These are phyloP conservation scores for Eilema caniola DNA, from an alignment of 2,888 invertebrate genomes.

Conservation along the genomic window DNA sequence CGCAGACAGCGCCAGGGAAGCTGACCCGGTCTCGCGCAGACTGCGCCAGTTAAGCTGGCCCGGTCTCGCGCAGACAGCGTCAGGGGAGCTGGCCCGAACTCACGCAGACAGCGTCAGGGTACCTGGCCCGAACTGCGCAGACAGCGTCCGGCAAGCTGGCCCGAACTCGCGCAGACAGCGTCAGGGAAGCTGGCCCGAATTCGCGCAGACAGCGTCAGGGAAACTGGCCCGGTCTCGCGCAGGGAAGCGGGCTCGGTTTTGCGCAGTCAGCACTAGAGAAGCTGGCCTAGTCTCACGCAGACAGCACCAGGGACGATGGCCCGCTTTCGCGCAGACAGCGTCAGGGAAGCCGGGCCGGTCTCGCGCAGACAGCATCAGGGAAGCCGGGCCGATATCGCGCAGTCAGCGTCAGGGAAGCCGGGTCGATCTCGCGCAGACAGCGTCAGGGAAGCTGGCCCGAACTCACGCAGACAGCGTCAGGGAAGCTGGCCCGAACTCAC, in stretches of 20 bases:
- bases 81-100: not conserved
- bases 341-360: not conserved
- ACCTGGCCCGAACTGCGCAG: no score
- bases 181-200: not conserved
- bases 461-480: no score
- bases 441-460: no score
- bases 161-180: no score
- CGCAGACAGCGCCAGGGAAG: no score
- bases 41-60: no score
- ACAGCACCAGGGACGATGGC: not conserved
- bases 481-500: no score
- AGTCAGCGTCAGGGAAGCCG: no score
- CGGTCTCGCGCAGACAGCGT: not conserved
- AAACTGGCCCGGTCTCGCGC: not conserved
- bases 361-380: not conserved
- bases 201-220: constrained; percentile 6
- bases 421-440: no score
- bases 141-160: no score
- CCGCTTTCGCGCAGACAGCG: no score
- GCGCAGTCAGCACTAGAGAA: not conserved
- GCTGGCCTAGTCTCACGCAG: not conserved
- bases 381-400: no score
- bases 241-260: not conserved
- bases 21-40: not conserved
- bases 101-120: not conserved